Conservation (phyloP, 2,888 invertebrate species). For the Shargacucullia verbasci region DNA sequence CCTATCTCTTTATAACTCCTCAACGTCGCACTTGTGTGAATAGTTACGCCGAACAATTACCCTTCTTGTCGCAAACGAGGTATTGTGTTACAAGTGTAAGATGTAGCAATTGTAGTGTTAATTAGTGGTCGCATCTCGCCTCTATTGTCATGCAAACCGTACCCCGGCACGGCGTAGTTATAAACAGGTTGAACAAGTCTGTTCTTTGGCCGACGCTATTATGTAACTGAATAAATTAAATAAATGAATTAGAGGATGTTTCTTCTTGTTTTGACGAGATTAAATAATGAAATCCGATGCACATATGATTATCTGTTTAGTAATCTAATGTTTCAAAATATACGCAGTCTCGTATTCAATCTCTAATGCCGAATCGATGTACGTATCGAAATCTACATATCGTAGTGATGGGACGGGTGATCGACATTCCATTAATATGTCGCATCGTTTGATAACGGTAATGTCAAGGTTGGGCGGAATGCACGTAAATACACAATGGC, state of each 20-base stretch:
- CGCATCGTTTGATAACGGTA: conserved; percentile 38
- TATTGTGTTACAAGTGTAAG: conserved; percentile 57
- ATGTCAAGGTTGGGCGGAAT: conserved; percentile 55
- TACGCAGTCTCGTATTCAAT: conserved; percentile 1
- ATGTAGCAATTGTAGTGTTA: conserved; percentile 57
- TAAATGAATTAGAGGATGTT: conserved; percentile 19
- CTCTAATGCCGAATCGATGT: conserved; percentile 3
- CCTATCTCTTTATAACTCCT: conserved; percentile 11
- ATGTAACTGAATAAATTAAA: conserved; percentile 17
- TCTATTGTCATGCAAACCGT: conserved; percentile 45
- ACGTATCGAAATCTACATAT: neutral
- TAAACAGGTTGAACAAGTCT: conserved; percentile 42
- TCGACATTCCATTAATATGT: conserved; percentile 20
- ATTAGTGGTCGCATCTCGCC: conserved; percentile 52
- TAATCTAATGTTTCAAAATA: conserved; percentile 7
- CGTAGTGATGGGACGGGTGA: conserved; percentile 9
- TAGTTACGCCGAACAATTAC: conserved; percentile 46
- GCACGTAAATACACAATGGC: conserved; percentile 32
- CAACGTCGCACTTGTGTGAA: conserved; percentile 37
- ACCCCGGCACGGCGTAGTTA: conserved; percentile 16
- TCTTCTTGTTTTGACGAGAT: conserved; percentile 25
- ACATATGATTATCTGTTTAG: conserved; percentile 24
- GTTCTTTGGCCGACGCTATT: conserved; percentile 7
- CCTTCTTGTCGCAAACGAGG: conserved; percentile 31
- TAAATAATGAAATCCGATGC: conserved; percentile 40